Conservation (phyloP, 2,113 vertebrate genomes). For the Myiozetetes cayanensis region DNA sequence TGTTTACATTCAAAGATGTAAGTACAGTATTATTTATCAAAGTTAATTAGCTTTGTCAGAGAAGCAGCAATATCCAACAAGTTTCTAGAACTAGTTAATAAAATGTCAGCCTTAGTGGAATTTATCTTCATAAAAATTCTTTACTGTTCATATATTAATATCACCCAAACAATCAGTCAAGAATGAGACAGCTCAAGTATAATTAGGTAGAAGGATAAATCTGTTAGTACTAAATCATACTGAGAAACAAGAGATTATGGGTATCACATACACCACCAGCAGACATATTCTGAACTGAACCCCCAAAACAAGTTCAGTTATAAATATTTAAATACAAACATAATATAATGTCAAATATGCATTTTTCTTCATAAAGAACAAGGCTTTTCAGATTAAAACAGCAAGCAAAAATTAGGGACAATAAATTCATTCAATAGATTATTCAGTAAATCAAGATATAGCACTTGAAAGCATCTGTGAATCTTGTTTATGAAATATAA, state of each 20-base stretch:
- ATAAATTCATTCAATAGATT: background rate
- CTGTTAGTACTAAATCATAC: background rate
- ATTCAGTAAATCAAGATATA: background rate
- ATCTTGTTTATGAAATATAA: background rate
- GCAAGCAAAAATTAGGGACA: background rate
- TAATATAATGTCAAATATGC: background rate
- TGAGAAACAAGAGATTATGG: background rate
- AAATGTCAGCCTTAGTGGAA: background rate
- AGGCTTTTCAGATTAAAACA: background rate
- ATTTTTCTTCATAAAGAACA: background rate
- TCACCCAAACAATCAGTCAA: background rate
- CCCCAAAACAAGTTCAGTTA: background rate
- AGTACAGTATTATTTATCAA: slow-evolving; percentile 6
- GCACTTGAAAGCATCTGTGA: background rate
- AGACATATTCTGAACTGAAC: background rate
- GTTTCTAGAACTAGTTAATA: slow-evolving; percentile 9
- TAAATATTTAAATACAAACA: background rate
- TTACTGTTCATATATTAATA: background rate
- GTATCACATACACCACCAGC: background rate
- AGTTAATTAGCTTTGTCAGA: background rate
- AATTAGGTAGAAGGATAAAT: background rate
- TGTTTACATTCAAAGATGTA: background rate
- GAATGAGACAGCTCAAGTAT: background rate
- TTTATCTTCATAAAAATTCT: slow-evolving; percentile 39
- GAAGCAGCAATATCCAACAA: background rate